Evolutionary conservation across 2,797 vertebrate genomes (phyloP).

Genomic region (Cryptoprocta ferox): DNA sequence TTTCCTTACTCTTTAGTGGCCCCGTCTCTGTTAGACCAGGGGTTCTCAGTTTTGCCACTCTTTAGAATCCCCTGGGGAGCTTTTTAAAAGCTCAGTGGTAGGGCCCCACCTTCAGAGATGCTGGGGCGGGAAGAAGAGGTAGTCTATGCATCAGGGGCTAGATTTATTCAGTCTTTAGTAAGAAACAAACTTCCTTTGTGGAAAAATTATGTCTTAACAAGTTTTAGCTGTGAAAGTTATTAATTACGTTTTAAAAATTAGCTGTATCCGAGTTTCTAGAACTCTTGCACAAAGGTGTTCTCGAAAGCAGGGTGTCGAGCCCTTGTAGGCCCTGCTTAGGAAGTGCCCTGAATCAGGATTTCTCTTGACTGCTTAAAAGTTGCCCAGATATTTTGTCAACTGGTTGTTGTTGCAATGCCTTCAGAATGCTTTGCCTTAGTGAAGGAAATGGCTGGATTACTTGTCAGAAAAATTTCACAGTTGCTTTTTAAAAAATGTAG

Average conservation of each 20-base stretch:
- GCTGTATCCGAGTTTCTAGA: background rate
- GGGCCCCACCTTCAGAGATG: background rate
- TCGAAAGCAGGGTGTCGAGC: too few relatives aligned
- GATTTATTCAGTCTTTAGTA: background rate
- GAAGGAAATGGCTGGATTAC: background rate
- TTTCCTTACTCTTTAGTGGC: background rate
- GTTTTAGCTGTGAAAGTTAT: background rate
- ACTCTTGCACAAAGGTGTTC: background rate
- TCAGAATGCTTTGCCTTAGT: background rate
- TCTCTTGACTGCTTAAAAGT: background rate
- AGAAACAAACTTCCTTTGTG: background rate
- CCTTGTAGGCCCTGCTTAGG: too few relatives aligned
- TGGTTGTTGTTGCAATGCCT: background rate
- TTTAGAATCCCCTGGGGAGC: background rate
- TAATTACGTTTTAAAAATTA: background rate
- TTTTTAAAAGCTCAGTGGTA: background rate
- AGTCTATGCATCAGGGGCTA: background rate
- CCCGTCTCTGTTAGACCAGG: background rate
- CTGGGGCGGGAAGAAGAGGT: too few relatives aligned
- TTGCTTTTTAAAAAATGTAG: background rate
- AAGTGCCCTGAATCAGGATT: background rate
- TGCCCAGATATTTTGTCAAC: background rate
- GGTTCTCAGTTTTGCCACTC: background rate
- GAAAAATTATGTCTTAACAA: background rate
- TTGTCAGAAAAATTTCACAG: background rate